Base-by-base conservation (phyloP, 2,797 vertebrate species). In the Ataeniobius toweri region DNA sequence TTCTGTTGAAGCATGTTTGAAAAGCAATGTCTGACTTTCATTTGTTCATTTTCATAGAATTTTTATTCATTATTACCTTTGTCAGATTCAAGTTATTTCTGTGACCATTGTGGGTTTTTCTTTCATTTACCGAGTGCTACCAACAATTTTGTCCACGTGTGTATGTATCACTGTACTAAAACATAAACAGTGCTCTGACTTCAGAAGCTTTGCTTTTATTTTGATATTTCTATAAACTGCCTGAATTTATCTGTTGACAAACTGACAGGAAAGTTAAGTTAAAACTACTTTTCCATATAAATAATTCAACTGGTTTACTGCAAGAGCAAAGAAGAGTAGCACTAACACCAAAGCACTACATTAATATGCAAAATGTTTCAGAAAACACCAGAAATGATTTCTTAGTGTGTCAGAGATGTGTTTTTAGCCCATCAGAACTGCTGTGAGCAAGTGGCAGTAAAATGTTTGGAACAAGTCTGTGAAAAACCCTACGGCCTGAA, bases 401-500 rank as follows among this genome's bases (percentile, higher is more conserved):
- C 65, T 68, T 10, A n/a, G 65, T 68, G n/a, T 68, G 39, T 68
- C 65, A 14, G 22, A 14, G 39, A 7, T 44, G 13, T 7, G 5
- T 72, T 51, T 26, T 70, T 39, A 31, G 56, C 36, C 26, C 22
- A 65, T 81, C 71, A 73, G 67, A 82, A 70, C 67, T 44, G 24
- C 41, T 7, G 0, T 12, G 53, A 46, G 28, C 71, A 50, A 53
- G 31, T 50, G 65, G 9, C 14, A 39, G 39, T 69, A 56, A 84
- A 77, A 63, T 36, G 71, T 80, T 83, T 83, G 24, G 0, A 76
- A 20, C n/a, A 44, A 16, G 36, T 73, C 75, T 74, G 73, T 77
- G 61, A 70, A 77, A 82, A 70, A 73, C 71, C 41, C 56, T 26
- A 74, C 18, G 59, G 59, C 2, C 61, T 82, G 28, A 73, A 56